These are phyloP conservation scores for Pantherophis guttatus DNA, from an alignment of 2,113 vertebrate genomes.

Conservation along the genomic window DNA sequence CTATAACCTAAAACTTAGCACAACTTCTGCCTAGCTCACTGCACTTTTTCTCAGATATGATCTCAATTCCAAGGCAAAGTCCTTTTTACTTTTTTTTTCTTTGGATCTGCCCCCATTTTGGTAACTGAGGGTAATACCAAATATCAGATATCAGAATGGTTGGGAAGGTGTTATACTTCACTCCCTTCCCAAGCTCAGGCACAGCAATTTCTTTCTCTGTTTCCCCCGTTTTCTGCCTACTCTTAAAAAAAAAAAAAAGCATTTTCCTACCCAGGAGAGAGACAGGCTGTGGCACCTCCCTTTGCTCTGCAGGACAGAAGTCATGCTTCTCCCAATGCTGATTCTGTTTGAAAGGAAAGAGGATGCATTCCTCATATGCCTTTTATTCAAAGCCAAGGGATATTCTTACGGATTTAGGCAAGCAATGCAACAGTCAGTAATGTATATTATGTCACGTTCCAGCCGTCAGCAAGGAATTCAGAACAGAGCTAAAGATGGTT, in stretches of 20 bases:
- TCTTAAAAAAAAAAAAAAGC: background rate
- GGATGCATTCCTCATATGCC: background rate
- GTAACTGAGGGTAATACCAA: background rate
- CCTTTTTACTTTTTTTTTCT: background rate
- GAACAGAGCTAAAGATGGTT: too few species aligned
- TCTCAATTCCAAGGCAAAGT: background rate
- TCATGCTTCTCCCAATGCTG: background rate
- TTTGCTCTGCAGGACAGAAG: background rate
- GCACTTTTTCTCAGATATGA: background rate
- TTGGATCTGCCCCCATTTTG: background rate
- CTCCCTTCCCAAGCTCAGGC: background rate
- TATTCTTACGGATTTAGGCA: background rate
- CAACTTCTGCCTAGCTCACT: background rate
- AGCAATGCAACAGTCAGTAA: background rate
- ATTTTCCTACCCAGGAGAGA: background rate
- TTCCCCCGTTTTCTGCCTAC: background rate
- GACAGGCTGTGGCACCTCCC: background rate
- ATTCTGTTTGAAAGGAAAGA: background rate
- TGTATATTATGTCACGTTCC: background rate
- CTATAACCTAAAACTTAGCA: background rate
- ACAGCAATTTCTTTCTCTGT: background rate
- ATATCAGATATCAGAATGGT: background rate
- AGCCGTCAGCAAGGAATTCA: too few species aligned
- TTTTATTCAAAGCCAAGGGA: background rate
- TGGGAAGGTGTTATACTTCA: too few species aligned